Percentiles rank a stretch among this genome's conserved stretches.
phyloP scores from a whole-genome alignment of 1,140 invertebrate species.

The Hylaeus anthracinus region DNA sequence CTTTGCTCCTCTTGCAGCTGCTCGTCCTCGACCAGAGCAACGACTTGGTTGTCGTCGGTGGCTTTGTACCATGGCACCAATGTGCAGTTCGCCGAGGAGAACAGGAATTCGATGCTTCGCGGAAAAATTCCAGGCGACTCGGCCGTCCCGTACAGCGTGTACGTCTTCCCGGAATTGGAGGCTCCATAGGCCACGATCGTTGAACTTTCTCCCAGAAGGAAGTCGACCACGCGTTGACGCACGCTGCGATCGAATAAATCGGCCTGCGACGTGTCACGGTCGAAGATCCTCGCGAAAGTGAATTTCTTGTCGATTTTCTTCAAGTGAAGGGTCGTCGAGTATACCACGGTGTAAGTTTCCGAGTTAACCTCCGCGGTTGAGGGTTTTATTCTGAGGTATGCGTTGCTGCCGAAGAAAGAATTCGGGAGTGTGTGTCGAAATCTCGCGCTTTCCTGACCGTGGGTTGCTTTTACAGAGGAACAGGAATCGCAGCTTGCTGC shows the following conservation, averaged over 20 bases:
- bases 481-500: neutral
- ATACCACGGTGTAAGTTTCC: constrained; percentile 63
- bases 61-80: constrained; percentile 78
- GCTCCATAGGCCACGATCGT: constrained; percentile 74
- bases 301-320: constrained; percentile 61
- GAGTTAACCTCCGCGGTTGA: constrained; percentile 39
- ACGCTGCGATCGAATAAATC: constrained; percentile 65
- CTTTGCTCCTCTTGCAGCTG: constrained; percentile 69
- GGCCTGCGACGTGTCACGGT: constrained; percentile 56
- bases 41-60: constrained; percentile 74
- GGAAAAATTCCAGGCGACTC: constrained; percentile 88
- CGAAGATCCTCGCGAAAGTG: constrained; percentile 70
- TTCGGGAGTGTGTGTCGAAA: neutral
- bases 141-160: constrained; percentile 89
- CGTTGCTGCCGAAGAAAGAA: constrained; percentile 39
- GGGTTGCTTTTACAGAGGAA: neutral
- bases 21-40: constrained; percentile 72
- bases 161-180: constrained; percentile 79
- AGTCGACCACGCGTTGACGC: constrained; percentile 60
- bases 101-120: constrained; percentile 88
- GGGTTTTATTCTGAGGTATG: constrained; percentile 73
- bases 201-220: constrained; percentile 69
- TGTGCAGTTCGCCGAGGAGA: constrained; percentile 78
- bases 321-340: constrained; percentile 60
- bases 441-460: neutral